Evolutionary conservation across 2,888 invertebrate genomes (phyloP), one percentile per base, ranked within the genome.

Genomic region (Ophioninae sp.): DNA sequence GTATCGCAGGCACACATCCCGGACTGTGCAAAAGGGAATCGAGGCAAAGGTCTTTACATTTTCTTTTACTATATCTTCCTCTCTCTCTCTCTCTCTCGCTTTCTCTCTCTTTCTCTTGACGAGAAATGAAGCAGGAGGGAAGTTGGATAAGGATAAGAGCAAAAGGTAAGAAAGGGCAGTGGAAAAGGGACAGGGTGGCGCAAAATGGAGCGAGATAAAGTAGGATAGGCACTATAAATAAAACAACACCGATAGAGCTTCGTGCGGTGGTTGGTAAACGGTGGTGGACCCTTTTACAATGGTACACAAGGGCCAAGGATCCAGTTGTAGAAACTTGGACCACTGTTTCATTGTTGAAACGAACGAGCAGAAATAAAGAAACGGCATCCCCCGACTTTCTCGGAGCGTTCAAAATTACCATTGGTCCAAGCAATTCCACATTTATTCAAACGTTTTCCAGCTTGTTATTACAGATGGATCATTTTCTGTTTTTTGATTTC

Each of bases 1-100:
- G 89, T 89, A 89, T 89, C 91, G 91, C 88, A 87, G 80, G 79
- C 79, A 81, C 77, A 85, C 77, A 85, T 64, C 75, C 75, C 68
- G 80, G 91, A 89, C 90, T 86, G 90, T 88, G 87, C 87, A 69
- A 75, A 74, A 61, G 67, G 74, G 68, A 82, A 65, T 50, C 57
- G 74, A 65, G 41, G 69, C 68, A 72, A 61, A 77, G 82, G 79
- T 56, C 75, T 68, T 81, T 39, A 61, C 81, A 69, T 75, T 62
- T 75, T 79, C 73, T 68, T 74, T 78, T 50, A n/a, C 30, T 23
- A 10, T 74, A 59, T 69, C 61, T 74, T 50, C 68, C 70, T 44
- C 69, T 62, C 78, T 30, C 61, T 50, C 68, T 62, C 20, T 37
- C n/a, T 67, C 30, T 69, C 68, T 62, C 20, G 21, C n/a, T 67